Base-by-base conservation (phyloP, 2,797 vertebrate species). In the Selene dorsalis region DNA sequence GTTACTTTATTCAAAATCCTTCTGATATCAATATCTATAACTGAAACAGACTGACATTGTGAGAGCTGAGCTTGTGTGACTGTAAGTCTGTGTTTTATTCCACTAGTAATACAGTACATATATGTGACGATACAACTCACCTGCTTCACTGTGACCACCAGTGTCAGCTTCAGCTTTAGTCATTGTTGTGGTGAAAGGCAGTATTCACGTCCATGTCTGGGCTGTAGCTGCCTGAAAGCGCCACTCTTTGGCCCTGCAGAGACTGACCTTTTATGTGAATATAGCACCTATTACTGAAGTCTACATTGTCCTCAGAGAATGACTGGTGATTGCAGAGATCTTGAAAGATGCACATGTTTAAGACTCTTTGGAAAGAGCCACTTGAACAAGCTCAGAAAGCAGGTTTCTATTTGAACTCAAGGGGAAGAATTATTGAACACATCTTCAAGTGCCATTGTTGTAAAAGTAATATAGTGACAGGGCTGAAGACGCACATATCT, bases 261-360 rank as follows among this genome's bases (percentile, higher is more conserved):
- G 41, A 84, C 56, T 69, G 84, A 86, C 82, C 88, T 76, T 64
- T 45, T 82, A 70, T 83, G 73, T 78, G 73, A 84, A 68, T 61
- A 57, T 70, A 55, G 45, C 73, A 47, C 68, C 69, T 68, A 53
- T 74, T 76, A 80, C 43, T 64, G 35, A 67, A 73, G 69, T 48
- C 24, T 57, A 39, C 35, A 89, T 91, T 90, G 79, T 92, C 55
- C 79, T 78, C 38, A 38, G 20, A 75, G 55, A 70, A 73, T 56
- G 73, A 79, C 60, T 30, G 66, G 57, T 69, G 78, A 77, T 78
- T 66, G 50, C 63, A 81, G 64, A 78, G 78, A 59, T 82, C 72
- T 74, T 84, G 68, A 83, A 70, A 41, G 66, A 79, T 70, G 77
- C 71, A 45, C 43, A 71, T 88, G 79, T 87, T 88, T 70, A 48